Evolutionary conservation across 2,113 vertebrate genomes (phyloP).

Genomic region (Thalassarche chlororhynchos): DNA sequence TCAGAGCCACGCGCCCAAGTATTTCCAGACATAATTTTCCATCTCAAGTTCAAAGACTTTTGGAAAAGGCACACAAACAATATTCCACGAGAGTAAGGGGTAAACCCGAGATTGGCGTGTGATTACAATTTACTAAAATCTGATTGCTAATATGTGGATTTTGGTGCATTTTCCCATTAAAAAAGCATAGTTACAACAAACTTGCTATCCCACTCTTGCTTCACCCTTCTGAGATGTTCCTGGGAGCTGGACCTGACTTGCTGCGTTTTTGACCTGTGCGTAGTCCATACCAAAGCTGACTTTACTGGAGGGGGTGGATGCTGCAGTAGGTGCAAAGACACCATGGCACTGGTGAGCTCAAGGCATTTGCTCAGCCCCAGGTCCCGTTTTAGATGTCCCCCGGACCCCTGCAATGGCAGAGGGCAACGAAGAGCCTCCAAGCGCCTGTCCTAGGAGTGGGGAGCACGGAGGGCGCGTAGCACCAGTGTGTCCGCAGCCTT

Average conservation of each 20-base stretch:
- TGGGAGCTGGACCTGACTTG: not conserved
- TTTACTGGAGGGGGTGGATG: not conserved
- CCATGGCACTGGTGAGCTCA: fast-evolving
- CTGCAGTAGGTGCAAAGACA: no score
- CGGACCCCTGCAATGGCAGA: fast-evolving
- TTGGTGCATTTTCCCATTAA: not conserved
- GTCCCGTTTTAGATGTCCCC: not conserved
- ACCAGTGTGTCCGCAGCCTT: not conserved
- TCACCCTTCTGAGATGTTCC: not conserved
- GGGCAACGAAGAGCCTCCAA: not conserved
- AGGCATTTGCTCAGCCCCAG: not conserved
- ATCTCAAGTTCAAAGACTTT: not conserved
- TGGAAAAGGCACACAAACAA: not conserved
- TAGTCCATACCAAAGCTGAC: not conserved
- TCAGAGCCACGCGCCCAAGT: not conserved
- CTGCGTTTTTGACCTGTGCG: not conserved
- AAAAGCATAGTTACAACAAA: not conserved
- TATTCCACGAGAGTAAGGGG: not conserved
- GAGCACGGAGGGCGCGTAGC: fast-evolving
- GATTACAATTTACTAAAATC: not conserved
- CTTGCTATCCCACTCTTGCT: not conserved
- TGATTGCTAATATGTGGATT: not conserved
- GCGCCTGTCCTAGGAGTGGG: not conserved
- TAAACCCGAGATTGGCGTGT: not conserved
- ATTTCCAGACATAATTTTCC: not conserved